Base-by-base conservation (phyloP, 2,888 invertebrate species). In the Zootermopsis nevadensis region DNA sequence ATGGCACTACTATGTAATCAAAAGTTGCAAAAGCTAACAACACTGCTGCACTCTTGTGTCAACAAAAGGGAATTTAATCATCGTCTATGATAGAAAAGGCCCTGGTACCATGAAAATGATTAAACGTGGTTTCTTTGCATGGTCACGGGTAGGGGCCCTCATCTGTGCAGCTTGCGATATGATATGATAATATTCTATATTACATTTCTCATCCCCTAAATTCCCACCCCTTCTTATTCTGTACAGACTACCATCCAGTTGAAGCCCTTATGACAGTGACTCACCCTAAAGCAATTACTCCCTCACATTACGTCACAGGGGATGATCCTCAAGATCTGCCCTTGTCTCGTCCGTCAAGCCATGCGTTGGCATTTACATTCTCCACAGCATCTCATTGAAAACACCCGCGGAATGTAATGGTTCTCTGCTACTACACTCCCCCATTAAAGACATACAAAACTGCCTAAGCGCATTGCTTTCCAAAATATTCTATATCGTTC, bases 101-200 rank as follows among this genome's bases (percentile, higher is more conserved):
- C 31, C 33, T 74, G 38, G 33, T 33, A 31, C 74, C 74, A 30
- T 74, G n/a, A 66, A 33, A 66, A 79, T 79, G 79, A 79, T 79
- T 79, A 79, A 79, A 79, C 66, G 79, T 35, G 79, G 66, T 79
- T 79, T 79, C 79, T 79, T 79, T 79, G 79, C 79, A 38, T 74
- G 74, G 74, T 79, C 60, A 79, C 53, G 77, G 53, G 0, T 53
- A 31, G 66, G 31, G n/a, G 15, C 35, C 79, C 79, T n/a, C 38
- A 83, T 69, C 77, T 80, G 83, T 72, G 55, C 35, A 67, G 53
- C 19, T 33, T 69, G 77, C 66, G 69, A 81, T 81, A 83, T 83
- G 83, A 83, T 77, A 81, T 69, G 79, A 82, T 83, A 83, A 74
- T 80, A 83, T 76, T 82, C 82, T 72, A 72, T 82, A 60, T 76